Evolutionary conservation across 2,888 invertebrate species (phyloP).

Genomic region (Parascotia fuliginaria): DNA sequence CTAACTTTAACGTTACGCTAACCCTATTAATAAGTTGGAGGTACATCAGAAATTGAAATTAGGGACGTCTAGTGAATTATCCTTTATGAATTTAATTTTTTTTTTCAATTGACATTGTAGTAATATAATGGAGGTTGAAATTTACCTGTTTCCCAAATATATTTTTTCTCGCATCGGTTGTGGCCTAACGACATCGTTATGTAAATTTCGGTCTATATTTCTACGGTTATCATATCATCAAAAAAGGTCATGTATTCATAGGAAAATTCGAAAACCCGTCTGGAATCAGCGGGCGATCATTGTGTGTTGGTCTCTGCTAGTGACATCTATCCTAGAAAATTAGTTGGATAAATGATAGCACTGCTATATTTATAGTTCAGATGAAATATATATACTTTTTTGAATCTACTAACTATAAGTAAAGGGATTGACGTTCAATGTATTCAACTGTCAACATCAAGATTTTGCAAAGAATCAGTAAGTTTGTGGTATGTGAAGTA

Average conservation of each 20-base stretch:
- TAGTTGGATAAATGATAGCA: conserved; percentile 13
- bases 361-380: conserved; percentile 6
- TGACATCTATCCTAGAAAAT: conserved; percentile 34
- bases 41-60: conserved; percentile 40
- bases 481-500: background rate
- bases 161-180: conserved; percentile 22
- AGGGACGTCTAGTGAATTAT: conserved; percentile 22
- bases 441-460: background rate
- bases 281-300: conserved; percentile 26
- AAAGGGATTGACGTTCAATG: background rate
- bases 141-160: conserved; percentile 28
- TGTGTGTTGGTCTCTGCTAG: conserved; percentile 21
- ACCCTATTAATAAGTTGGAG: conserved; percentile 27
- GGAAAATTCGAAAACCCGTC: conserved; percentile 37
- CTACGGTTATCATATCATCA: conserved; percentile 38
- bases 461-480: background rate
- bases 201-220: conserved; percentile 54
- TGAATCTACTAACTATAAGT: background rate
- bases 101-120: conserved; percentile 22
- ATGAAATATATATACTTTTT: background rate
- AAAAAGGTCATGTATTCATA: conserved; percentile 43
- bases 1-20: conserved; percentile 23
- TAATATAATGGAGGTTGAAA: conserved; percentile 11
- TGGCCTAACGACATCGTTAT: conserved; percentile 58
- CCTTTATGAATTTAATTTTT: conserved; percentile 20